phyloP scores from a whole-genome alignment of 2,888 invertebrate genomes.

The Anodontia alba region DNA sequence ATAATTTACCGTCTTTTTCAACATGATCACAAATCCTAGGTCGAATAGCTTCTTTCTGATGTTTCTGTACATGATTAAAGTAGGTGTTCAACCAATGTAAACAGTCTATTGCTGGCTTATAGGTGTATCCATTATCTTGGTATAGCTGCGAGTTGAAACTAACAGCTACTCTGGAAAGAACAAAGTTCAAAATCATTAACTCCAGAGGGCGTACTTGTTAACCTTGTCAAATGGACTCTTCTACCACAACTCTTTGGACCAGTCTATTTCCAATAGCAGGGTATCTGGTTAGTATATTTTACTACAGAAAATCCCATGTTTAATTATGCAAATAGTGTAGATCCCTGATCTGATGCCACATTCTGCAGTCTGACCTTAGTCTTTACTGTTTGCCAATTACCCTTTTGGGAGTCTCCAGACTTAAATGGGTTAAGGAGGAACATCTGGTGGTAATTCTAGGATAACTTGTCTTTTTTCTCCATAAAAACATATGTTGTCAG shows the following conservation, averaged over 20 bases:
- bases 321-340: background rate
- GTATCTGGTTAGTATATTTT: no score
- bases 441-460: no score
- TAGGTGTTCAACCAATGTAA: slow-evolving; percentile 78
- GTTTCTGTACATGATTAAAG: slow-evolving; percentile 56
- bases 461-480: no score
- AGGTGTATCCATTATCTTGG: slow-evolving; percentile 78
- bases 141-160: slow-evolving; percentile 69
- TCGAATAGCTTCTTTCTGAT: slow-evolving; percentile 37
- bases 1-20: slow-evolving; percentile 67
- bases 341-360: no score
- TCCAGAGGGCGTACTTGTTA: background rate
- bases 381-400: no score
- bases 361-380: no score
- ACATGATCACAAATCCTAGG: slow-evolving; percentile 72
- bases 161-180: slow-evolving; percentile 62
- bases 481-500: no score
- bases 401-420: no score
- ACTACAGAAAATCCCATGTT: background rate
- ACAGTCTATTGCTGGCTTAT: slow-evolving; percentile 75
- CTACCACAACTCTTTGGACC: no score
- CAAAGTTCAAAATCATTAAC: background rate
- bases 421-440: no score
- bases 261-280: no score
- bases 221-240: no score